A percentile compares a stretch with the other conserved stretches of the same genome.
phyloP scores from a whole-genome alignment of 1,140 invertebrate species.

The Anastrepha obliqua region DNA sequence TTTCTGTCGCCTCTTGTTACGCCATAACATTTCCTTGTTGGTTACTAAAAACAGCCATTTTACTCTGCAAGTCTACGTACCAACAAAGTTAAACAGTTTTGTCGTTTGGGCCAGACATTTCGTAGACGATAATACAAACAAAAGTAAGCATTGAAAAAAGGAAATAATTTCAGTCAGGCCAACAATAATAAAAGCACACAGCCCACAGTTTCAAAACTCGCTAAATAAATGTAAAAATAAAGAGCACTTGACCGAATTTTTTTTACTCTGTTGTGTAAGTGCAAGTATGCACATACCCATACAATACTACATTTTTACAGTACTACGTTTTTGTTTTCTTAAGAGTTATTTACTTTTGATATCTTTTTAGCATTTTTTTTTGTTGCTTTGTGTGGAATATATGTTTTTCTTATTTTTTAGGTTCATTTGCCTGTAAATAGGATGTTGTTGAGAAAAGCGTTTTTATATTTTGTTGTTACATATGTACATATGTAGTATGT shows the following conservation, averaged over 20 bases:
- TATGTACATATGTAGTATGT: too few species aligned
- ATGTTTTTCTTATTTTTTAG: too few species aligned
- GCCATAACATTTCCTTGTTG: too few species aligned
- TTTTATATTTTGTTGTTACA: too few species aligned
- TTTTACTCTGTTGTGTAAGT: background rate
- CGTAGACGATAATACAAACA: background rate
- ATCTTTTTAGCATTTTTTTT: background rate
- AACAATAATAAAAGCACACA: background rate
- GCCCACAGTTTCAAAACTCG: background rate
- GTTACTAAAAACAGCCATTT: too few species aligned
- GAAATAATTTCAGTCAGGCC: background rate
- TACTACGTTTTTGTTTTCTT: background rate
- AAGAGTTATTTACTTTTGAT: background rate
- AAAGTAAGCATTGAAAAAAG: background rate
- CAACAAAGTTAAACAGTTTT: too few species aligned
- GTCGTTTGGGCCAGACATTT: background rate
- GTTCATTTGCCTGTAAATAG: too few species aligned
- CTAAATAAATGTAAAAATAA: background rate
- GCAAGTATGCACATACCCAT: background rate
- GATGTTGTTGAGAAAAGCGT: too few species aligned
- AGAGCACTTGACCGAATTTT: slow-evolving; percentile 51
- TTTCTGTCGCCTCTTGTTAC: too few species aligned
- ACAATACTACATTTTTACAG: background rate
- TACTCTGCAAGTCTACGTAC: too few species aligned
- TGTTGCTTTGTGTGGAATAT: too few species aligned